Conservation (phyloP, 2,888 invertebrate species). For the Spodoptera exigua region DNA sequence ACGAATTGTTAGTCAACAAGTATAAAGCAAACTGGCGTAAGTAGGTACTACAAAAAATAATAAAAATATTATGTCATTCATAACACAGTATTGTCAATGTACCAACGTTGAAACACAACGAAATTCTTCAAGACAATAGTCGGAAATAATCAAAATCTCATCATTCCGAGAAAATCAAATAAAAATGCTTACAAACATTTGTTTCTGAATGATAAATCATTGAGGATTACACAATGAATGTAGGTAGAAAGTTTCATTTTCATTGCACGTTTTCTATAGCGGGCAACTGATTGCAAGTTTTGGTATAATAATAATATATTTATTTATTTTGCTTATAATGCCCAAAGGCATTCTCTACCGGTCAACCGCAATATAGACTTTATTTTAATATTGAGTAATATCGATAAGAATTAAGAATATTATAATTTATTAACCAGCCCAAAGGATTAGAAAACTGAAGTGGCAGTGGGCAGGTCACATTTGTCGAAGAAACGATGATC, state of each 20-base stretch:
- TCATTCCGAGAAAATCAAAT: constrained; percentile 56
- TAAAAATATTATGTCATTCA: constrained; percentile 18
- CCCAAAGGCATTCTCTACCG: no score
- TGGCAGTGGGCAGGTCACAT: no score
- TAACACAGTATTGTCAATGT: constrained; percentile 43
- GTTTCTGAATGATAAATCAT: constrained; percentile 21
- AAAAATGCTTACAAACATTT: constrained; percentile 44
- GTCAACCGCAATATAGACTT: no score
- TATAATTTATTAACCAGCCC: no score
- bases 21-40: constrained; percentile 7
- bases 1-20: constrained; percentile 18
- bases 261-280: no score
- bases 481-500: no score
- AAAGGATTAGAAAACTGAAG: no score
- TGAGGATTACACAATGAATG: constrained; percentile 16
- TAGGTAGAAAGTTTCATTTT: neutral
- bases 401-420: no score
- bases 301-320: no score
- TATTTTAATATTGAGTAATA: no score
- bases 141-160: constrained; percentile 53
- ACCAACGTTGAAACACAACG: constrained; percentile 40
- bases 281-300: no score
- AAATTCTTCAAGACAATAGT: constrained; percentile 52
- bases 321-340: no score
- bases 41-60: constrained; percentile 18